These are phyloP conservation scores for Clanis bilineata DNA, from an alignment of 2,888 invertebrate genomes.

Conservation along the genomic window DNA sequence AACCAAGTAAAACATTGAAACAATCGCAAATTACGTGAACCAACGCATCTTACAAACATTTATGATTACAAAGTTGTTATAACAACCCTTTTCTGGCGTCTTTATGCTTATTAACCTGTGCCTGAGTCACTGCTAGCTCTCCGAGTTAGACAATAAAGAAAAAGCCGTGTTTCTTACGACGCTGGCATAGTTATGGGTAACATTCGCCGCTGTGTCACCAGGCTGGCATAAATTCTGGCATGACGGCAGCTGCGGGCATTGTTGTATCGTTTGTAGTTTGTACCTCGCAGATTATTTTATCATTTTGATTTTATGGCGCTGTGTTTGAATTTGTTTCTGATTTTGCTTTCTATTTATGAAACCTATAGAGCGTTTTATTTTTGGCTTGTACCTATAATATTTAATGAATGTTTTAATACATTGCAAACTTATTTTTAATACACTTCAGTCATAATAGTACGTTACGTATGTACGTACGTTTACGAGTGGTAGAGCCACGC, in stretches of 20 bases:
- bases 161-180: slow-evolving; percentile 20
- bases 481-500: no score
- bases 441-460: no score
- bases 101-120: not conserved
- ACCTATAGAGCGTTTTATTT: no score
- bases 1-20: no score
- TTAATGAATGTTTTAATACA: no score
- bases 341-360: not conserved
- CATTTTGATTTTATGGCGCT: slow-evolving; percentile 28
- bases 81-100: no score
- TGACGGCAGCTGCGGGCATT: slow-evolving; percentile 1
- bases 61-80: no score
- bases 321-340: slow-evolving; percentile 16
- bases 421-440: no score
- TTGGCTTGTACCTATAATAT: not conserved
- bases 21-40: no score
- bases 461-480: no score
- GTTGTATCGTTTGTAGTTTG: slow-evolving; percentile 11
- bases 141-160: slow-evolving; percentile 28
- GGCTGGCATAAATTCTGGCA: not conserved
- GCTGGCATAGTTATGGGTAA: slow-evolving; percentile 29
- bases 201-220: slow-evolving; percentile 21
- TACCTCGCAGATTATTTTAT: slow-evolving; percentile 23
- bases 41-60: no score
- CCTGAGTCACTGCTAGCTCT: slow-evolving; percentile 28